These are phyloP conservation scores for Oophaga sylvatica DNA, from an alignment of 2,797 vertebrate species.

Conservation along the genomic window DNA sequence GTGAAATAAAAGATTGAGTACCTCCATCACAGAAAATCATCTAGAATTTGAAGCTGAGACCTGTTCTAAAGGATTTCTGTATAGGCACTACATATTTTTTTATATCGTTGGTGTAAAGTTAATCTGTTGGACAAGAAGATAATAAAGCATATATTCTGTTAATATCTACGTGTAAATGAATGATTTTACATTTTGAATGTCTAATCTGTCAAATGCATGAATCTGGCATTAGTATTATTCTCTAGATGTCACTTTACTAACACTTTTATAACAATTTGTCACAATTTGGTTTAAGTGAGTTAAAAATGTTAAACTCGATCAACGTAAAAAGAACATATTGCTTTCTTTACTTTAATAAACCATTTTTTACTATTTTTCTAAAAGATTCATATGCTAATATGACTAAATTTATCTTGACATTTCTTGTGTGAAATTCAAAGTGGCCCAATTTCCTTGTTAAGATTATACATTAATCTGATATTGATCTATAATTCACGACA, in stretches of 20 bases:
- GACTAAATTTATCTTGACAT: slow-evolving; percentile 45
- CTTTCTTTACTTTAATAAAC: slow-evolving; percentile 34
- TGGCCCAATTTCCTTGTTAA: slow-evolving; percentile 50
- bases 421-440: slow-evolving; percentile 34
- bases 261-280: neutral
- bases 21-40: neutral
- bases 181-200: too few species aligned
- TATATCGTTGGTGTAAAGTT: too few species aligned
- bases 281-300: neutral
- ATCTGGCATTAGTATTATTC: neutral
- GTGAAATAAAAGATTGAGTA: neutral
- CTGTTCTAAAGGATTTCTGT: too few species aligned
- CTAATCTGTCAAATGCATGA: too few species aligned
- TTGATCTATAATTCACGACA: slow-evolving; percentile 60
- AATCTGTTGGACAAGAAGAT: neutral
- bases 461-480: slow-evolving; percentile 61
- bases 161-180: too few species aligned
- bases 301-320: neutral
- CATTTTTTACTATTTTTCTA: slow-evolving; percentile 38
- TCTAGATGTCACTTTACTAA: neutral
- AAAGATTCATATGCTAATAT: slow-evolving; percentile 37
- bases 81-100: too few species aligned
- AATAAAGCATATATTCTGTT: neutral
- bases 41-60: neutral
- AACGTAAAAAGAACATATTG: neutral